Conservation (phyloP, 2,113 vertebrate species). For the Cyanoderma ruficeps region DNA sequence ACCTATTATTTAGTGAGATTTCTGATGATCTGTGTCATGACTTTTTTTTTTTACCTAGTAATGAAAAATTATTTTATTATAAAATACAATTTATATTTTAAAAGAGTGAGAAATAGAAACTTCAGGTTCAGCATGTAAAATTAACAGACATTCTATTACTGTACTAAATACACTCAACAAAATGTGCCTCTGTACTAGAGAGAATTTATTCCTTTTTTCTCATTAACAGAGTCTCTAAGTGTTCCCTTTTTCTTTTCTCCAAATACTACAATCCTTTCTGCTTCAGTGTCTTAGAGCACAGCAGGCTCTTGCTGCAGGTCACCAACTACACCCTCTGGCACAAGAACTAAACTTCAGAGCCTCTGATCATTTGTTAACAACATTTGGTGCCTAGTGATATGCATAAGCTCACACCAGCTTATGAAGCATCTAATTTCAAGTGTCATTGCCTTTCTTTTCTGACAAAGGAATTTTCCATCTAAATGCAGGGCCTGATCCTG, state of each 20-base stretch:
- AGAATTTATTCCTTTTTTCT: neutral
- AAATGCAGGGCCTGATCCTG: neutral
- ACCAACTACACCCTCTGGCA: neutral
- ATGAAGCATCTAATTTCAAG: constrained; percentile 25
- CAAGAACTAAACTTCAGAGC: neutral
- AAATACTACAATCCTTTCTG: neutral
- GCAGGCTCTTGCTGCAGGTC: neutral
- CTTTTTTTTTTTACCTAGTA: neutral
- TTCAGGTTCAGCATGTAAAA: neutral
- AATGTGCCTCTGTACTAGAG: neutral
- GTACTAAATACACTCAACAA: neutral
- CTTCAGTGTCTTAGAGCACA: neutral
- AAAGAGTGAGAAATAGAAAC: neutral
- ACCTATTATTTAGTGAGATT: neutral
- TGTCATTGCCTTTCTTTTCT: neutral
- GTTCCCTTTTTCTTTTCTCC: neutral
- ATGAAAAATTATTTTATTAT: neutral
- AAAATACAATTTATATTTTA: neutral
- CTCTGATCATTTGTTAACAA: neutral
- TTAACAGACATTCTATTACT: neutral
- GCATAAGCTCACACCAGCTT: neutral
- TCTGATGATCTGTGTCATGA: neutral
- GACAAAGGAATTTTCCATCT: constrained; percentile 17
- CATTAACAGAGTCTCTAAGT: neutral
- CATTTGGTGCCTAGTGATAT: neutral